Conservation (phyloP, 2,888 invertebrate species). For the Zhuqinia jingwanae region DNA sequence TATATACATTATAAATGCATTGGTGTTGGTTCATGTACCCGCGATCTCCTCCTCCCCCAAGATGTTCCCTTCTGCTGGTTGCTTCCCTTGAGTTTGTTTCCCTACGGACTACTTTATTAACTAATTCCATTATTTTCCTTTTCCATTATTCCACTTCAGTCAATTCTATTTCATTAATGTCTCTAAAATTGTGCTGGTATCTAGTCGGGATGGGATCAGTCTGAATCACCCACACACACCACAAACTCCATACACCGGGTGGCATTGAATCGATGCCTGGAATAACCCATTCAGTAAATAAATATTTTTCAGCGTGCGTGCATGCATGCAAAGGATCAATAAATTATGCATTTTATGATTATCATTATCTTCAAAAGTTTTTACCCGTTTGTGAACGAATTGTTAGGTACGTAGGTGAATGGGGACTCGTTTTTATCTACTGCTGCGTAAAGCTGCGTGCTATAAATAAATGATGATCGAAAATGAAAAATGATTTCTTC, state of each 20-base stretch:
- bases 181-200: not conserved
- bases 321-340: conserved; percentile 34
- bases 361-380: not conserved
- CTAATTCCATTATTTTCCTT: conserved; percentile 40
- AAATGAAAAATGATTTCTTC: not conserved
- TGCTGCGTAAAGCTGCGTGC: too few species aligned
- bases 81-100: not conserved
- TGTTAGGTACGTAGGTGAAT: not conserved
- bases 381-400: not conserved
- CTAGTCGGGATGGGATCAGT: not conserved
- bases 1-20: not conserved
- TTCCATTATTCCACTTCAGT: conserved; percentile 21
- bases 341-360: conserved; percentile 14
- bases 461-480: not conserved
- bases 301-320: conserved; percentile 27
- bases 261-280: too few species aligned
- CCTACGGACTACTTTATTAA: conserved; percentile 31
- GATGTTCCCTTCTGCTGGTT: too few species aligned
- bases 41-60: too few species aligned
- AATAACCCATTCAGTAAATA: not conserved
- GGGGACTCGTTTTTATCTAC: too few species aligned
- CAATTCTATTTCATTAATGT: conserved; percentile 26
- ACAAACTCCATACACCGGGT: not conserved
- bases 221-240: not conserved
- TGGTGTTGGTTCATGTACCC: not conserved